Base-by-base conservation (phyloP, 1,140 invertebrate genomes). In the Patella vulgata region DNA sequence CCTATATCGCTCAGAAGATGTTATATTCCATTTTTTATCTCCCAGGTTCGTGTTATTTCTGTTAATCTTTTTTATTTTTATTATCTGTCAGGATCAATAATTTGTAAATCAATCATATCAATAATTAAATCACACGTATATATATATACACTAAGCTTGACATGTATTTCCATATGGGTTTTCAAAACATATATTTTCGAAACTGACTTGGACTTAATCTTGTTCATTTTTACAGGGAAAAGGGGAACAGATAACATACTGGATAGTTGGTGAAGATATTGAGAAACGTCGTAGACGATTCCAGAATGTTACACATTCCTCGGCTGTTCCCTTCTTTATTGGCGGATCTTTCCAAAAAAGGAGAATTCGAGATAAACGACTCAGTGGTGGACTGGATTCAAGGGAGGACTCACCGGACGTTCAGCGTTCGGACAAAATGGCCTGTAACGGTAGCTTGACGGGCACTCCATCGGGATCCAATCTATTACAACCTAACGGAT, bases 241-340 rank as follows among this genome's bases (percentile, higher is more conserved):
- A 86, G 94, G 94, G 31, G 89, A 93, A 30, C 89, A 92, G 71
- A 77, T 90, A 46, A 96, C 94, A 1, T 96, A 92, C 81, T 97
- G 93, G 93, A 77, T 97, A 28, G 80, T 90, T 11, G 92, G 91
- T 0, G 93, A 94, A 77, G 90, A 93, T 57, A 65, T 61, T 27
- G 28, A 56, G n/a, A 63, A 59, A 59, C 46, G 70, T 14, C 23
- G 53, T 19, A 44, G 47, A 39, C 39, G 42, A 50, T 31, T 39
- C 5, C 30, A 5, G 17, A 56, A 40, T 14, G 14, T 42, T 17
- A n/a, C n/a, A 0, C 50, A 52, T 14, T 51, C 21, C 40, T 23
- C 33, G 6, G 36, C 21, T 14, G 11, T 4, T 1, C 8, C 14
- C 12, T 12, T 52, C 17, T 23, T 28, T 0, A 19, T 17, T 25